These are phyloP conservation scores for Gobius niger DNA, from an alignment of 2,113 vertebrate genomes.

Conservation along the genomic window DNA sequence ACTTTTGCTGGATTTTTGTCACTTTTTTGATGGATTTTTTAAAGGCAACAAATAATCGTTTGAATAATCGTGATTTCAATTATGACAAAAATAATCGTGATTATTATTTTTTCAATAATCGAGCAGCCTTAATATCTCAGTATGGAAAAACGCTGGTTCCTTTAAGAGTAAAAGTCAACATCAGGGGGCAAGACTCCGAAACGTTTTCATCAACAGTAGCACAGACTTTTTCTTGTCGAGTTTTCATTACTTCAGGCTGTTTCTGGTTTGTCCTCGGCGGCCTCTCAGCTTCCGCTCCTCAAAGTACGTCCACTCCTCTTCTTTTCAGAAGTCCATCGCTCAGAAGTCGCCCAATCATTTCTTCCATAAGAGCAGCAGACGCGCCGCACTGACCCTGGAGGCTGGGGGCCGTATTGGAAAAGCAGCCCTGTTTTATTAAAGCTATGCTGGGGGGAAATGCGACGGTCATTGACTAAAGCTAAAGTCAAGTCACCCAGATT, in stretches of 20 bases:
- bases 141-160: no score
- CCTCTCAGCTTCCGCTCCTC: not conserved
- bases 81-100: no score
- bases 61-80: no score
- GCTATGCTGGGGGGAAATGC: conserved; percentile 18
- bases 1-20: no score
- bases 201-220: not conserved
- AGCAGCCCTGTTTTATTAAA: conserved; percentile 36
- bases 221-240: not conserved
- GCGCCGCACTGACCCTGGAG: conserved; percentile 46
- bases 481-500: conserved; percentile 60
- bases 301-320: not conserved
- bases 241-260: not conserved
- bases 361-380: conserved; percentile 45
- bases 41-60: no score
- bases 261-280: not conserved
- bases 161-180: no score
- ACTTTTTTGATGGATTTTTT: no score
- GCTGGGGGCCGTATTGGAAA: conserved; percentile 9
- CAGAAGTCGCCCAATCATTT: conserved; percentile 31
- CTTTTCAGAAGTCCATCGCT: not conserved
- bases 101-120: no score
- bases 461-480: conserved; percentile 44
- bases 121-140: no score
- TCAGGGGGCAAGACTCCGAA: not conserved